phyloP scores from a whole-genome alignment of 1,140 invertebrate species.

The Ostrea denselamellosa region DNA sequence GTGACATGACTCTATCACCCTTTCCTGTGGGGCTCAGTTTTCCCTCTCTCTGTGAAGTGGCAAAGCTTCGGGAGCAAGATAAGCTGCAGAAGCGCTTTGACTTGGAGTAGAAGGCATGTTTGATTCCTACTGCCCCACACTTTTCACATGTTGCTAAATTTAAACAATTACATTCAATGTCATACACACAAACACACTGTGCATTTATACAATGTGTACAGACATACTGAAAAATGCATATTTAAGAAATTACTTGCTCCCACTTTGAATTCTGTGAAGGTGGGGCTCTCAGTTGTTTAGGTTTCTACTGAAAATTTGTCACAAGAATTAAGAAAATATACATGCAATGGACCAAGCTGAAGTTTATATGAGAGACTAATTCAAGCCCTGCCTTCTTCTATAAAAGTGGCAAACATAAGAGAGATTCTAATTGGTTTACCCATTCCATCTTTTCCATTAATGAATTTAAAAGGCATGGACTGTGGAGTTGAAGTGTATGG shows the following conservation, averaged over 20 bases:
- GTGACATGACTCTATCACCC: background rate
- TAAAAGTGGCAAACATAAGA: background rate
- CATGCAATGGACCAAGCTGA: too few relatives aligned
- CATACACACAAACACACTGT: background rate
- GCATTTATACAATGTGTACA: background rate
- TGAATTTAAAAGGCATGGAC: slow-evolving; percentile 65
- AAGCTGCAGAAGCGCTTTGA: slow-evolving; percentile 82
- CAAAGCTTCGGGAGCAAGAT: slow-evolving; percentile 77
- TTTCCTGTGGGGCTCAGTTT: slow-evolving; percentile 57
- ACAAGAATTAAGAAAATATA: too few relatives aligned
- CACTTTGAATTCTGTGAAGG: too few relatives aligned
- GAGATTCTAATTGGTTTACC: slow-evolving; percentile 80
- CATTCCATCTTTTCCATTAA: slow-evolving; percentile 86
- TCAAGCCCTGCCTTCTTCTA: too few relatives aligned
- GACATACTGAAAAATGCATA: too few relatives aligned
- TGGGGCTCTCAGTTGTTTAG: too few relatives aligned
- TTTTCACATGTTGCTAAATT: slow-evolving; percentile 90
- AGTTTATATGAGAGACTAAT: too few relatives aligned
- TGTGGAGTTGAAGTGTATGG: slow-evolving; percentile 42
- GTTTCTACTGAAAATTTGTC: too few relatives aligned
- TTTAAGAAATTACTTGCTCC: too few relatives aligned
- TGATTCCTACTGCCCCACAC: slow-evolving; percentile 92
- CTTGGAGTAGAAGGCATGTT: slow-evolving; percentile 93
- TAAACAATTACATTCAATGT: slow-evolving; percentile 56
- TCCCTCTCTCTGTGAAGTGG: slow-evolving; percentile 71